Conservation (phyloP, 1,140 invertebrate species). For the Zaprionus capensis region DNA sequence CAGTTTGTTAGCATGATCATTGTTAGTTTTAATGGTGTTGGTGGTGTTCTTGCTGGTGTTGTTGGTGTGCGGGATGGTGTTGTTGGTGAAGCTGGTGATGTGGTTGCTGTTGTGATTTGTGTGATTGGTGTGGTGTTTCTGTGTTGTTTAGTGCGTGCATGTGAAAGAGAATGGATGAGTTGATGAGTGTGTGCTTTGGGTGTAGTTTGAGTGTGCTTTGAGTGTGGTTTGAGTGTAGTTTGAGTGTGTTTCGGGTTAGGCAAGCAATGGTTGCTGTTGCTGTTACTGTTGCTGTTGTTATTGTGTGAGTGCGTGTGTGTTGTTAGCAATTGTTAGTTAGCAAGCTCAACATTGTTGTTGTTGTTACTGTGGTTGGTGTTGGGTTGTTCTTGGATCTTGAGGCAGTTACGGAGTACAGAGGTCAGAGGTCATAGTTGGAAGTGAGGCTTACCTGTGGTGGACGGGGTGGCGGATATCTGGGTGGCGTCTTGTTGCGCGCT, state of each 20-base stretch:
- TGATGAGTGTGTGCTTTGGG: constrained; percentile 44
- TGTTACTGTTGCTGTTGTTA: constrained; percentile 1
- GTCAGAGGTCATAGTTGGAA: background rate
- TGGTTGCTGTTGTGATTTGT: constrained; percentile 47
- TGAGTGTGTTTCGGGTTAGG: background rate
- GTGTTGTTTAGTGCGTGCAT: constrained; percentile 39
- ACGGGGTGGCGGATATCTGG: constrained; percentile 93
- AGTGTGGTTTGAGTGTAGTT: constrained; percentile 9
- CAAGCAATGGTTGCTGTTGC: constrained; percentile 11
- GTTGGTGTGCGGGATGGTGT: constrained; percentile 51
- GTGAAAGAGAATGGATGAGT: constrained; percentile 48
- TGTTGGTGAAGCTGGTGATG: constrained; percentile 50
- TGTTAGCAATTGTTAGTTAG: constrained; percentile 14
- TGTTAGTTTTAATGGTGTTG: constrained; percentile 69
- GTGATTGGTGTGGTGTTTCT: constrained; percentile 47
- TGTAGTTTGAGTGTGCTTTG: background rate
- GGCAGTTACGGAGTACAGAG: background rate
- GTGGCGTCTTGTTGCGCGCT: constrained; percentile 94
- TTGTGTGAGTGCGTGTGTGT: background rate
- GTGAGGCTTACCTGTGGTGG: constrained; percentile 84
- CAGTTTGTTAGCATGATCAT: constrained; percentile 79
- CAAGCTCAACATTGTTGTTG: background rate
- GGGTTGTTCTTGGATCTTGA: constrained; percentile 12
- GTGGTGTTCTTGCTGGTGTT: constrained; percentile 44
- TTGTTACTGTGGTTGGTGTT: background rate